Evolutionary conservation across 1,140 invertebrate species (phyloP).

Genomic region (Brachionus rubens): DNA sequence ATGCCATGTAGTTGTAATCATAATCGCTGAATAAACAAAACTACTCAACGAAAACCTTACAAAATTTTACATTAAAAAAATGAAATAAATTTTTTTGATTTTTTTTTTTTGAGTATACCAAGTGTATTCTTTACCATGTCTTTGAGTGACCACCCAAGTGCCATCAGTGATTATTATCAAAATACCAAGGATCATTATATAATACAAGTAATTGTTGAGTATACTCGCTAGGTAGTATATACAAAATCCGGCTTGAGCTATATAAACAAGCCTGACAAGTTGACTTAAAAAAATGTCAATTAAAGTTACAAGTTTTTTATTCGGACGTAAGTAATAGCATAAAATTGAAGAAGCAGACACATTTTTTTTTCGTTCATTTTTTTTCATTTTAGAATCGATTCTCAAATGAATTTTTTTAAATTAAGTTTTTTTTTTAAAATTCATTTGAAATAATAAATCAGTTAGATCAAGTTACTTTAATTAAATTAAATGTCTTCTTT

Average conservation of each 20-base stretch:
- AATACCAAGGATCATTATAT: slow-evolving; percentile 6
- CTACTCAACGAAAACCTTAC: slow-evolving; percentile 26
- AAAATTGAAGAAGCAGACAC: background rate
- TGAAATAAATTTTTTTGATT: background rate
- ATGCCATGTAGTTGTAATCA: slow-evolving; percentile 39
- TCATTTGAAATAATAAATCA: too few species aligned
- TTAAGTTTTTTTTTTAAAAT: too few species aligned
- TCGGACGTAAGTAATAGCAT: background rate
- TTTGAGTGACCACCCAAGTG: background rate
- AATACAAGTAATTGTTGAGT: background rate
- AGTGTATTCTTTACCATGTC: slow-evolving; percentile 32
- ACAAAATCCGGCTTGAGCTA: slow-evolving; percentile 5
- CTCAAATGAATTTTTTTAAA: background rate
- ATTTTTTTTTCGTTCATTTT: background rate
- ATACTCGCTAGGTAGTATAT: background rate
- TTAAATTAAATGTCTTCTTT: too few species aligned
- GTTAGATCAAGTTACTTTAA: too few species aligned
- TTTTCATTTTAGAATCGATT: slow-evolving; percentile 4
- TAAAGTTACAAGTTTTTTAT: slow-evolving; percentile 1
- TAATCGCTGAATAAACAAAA: slow-evolving; percentile 27
- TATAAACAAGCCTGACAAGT: background rate
- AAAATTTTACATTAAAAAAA: background rate
- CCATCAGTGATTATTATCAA: slow-evolving; percentile 16
- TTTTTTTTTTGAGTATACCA: background rate
- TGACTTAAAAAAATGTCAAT: slow-evolving; percentile 6